Evolutionary conservation across 2,888 invertebrate genomes (phyloP).

Genomic region (Archaeoteleia sp.): DNA sequence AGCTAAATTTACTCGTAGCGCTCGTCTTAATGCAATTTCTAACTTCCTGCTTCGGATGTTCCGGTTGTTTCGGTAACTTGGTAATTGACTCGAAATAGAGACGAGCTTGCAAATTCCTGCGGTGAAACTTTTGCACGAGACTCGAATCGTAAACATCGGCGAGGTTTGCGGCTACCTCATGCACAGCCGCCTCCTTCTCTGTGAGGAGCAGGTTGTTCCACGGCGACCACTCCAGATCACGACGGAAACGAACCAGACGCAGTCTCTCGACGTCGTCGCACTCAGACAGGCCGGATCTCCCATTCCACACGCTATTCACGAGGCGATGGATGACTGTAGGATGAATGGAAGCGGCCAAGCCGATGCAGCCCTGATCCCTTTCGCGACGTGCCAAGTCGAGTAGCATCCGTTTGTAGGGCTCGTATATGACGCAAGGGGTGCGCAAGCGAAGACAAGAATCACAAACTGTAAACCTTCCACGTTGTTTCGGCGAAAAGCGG

Average conservation of each 20-base stretch:
- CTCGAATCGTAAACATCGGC: conserved; percentile 80
- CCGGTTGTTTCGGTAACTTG: conserved; percentile 43
- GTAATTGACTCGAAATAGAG: conserved; percentile 77
- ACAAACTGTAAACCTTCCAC: conserved; percentile 36
- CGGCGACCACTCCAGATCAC: conserved; percentile 89
- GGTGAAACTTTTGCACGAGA: conserved; percentile 79
- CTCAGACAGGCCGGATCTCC: conserved; percentile 90
- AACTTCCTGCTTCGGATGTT: conserved; percentile 24
- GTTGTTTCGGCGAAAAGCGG: conserved; percentile 36
- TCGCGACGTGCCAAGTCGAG: conserved; percentile 78
- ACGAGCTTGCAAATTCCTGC: conserved; percentile 82
- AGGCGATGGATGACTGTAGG: conserved; percentile 88
- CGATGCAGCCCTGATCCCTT: conserved; percentile 73
- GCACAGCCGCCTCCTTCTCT: conserved; percentile 85
- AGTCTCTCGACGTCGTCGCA: conserved; percentile 84
- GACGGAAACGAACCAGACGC: conserved; percentile 86
- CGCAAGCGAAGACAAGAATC: conserved; percentile 38
- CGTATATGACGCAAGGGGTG: conserved; percentile 62
- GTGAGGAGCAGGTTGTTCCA: conserved; percentile 95
- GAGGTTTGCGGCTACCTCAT: conserved; percentile 76
- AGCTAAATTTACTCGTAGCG: conserved; percentile 23
- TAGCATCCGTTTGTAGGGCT: conserved; percentile 84
- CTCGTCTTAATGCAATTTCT: conserved; percentile 29
- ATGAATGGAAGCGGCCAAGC: conserved; percentile 85
- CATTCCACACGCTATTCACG: conserved; percentile 91